Conservation (phyloP, 2,797 vertebrate genomes). For the Hephaestus fuliginosus region DNA sequence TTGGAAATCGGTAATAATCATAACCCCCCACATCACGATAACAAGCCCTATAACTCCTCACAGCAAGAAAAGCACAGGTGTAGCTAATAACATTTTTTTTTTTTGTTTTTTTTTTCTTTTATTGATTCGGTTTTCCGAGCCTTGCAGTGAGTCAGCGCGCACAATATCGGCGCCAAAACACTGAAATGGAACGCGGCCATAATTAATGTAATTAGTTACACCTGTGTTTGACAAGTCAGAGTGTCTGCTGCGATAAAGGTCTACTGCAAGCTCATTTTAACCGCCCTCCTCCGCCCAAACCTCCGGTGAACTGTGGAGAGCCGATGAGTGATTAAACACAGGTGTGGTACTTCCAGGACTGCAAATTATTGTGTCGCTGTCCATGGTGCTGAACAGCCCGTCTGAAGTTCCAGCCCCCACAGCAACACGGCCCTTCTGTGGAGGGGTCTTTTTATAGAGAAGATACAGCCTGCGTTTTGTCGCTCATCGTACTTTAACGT, state of each 20-base stretch:
- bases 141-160: conserved; percentile 14
- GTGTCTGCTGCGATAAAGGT: conserved; percentile 11
- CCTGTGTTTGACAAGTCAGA: conserved; percentile 36
- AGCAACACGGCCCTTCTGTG: background rate
- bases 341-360: conserved; percentile 18
- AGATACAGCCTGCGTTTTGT: background rate
- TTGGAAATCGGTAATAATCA: background rate
- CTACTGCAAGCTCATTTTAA: conserved; percentile 4
- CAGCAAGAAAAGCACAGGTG: conserved; percentile 6
- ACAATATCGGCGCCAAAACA: conserved; percentile 3
- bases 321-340: conserved; percentile 42
- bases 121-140: conserved; percentile 1
- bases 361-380: conserved; percentile 12
- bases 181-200: conserved; percentile 26
- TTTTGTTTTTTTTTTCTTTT: no score
- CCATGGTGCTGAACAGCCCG: conserved; percentile 13
- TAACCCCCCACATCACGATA: no score
- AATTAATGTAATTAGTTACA: conserved; percentile 60
- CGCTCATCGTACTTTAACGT: conserved; percentile 8
- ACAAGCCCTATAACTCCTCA: background rate
- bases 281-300: background rate
- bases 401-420: background rate
- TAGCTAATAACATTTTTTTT: conserved; percentile 4
- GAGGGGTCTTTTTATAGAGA: background rate
- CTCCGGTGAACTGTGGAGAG: conserved; percentile 11